Evolutionary conservation across 2,888 invertebrate genomes (phyloP).

Genomic region (Hemithea aestivaria): DNA sequence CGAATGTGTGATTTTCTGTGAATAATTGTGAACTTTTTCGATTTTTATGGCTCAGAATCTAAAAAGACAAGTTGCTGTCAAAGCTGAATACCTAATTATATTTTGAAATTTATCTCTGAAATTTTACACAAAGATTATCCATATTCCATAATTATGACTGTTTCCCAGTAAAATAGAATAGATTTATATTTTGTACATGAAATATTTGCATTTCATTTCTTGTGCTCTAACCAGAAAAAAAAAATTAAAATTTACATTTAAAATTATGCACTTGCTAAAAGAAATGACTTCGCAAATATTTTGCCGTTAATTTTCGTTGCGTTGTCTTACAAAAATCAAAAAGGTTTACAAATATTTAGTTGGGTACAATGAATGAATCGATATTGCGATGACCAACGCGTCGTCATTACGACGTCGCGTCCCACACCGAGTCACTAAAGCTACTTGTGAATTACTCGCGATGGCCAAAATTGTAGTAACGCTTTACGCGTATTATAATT

Average conservation of each 20-base stretch:
- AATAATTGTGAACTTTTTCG: slow-evolving; percentile 19
- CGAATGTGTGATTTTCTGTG: slow-evolving; percentile 12
- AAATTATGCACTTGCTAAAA: too few species aligned
- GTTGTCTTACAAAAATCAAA: slow-evolving; percentile 9
- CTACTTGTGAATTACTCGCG: slow-evolving; percentile 58
- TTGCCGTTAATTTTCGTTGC: neutral
- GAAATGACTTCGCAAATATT: too few species aligned
- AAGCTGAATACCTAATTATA: too few species aligned
- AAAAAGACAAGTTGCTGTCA: too few species aligned
- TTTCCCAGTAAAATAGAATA: too few species aligned
- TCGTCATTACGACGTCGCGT: neutral
- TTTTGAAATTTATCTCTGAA: too few species aligned
- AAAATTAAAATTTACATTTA: too few species aligned
- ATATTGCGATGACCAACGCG: slow-evolving; percentile 11
- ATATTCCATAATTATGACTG: too few species aligned
- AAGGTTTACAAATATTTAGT: slow-evolving; percentile 19
- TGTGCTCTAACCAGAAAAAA: too few species aligned
- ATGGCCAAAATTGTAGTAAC: slow-evolving; percentile 72
- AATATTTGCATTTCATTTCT: too few species aligned
- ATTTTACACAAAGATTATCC: too few species aligned
- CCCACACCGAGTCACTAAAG: slow-evolving; percentile 21
- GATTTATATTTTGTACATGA: too few species aligned
- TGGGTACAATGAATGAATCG: slow-evolving; percentile 22
- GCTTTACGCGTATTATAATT: slow-evolving; percentile 65
- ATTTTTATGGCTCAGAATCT: neutral